Evolutionary conservation across 2,113 vertebrate species (phyloP).

Genomic region (Fulica atra): DNA sequence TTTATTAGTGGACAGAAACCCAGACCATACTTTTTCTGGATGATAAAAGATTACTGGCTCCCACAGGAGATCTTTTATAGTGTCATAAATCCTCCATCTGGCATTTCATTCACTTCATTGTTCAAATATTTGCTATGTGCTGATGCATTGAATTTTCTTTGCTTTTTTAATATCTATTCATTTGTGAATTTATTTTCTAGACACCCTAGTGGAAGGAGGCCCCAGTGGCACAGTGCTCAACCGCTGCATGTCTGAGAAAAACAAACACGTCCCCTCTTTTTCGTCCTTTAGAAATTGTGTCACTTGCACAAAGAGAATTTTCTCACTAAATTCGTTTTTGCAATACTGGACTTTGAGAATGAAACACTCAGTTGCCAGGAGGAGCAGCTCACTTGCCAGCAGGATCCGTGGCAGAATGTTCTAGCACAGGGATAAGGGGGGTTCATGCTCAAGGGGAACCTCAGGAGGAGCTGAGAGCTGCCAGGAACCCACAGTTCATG

Average conservation of each 20-base stretch:
- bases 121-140: slow-evolving; percentile 24
- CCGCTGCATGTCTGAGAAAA: not conserved
- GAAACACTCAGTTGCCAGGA: not conserved
- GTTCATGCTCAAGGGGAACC: no score
- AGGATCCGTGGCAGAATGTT: no score
- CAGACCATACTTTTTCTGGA: not conserved
- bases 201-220: not conserved
- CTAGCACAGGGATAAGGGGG: no score
- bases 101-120: slow-evolving; percentile 7
- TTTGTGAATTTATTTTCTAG: not conserved
- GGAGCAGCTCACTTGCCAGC: no score
- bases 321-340: not conserved
- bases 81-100: slow-evolving; percentile 11
- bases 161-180: not conserved
- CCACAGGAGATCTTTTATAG: not conserved
- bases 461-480: no score
- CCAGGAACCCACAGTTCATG: no score
- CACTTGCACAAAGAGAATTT: not conserved
- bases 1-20: not conserved
- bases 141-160: not conserved
- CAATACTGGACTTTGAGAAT: not conserved
- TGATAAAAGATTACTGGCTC: not conserved
- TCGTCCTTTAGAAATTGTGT: not conserved
- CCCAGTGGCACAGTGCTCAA: not conserved
- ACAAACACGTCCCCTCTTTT: not conserved